phyloP scores from a whole-genome alignment of 2,888 invertebrate genomes.

The Troides aeacus region DNA sequence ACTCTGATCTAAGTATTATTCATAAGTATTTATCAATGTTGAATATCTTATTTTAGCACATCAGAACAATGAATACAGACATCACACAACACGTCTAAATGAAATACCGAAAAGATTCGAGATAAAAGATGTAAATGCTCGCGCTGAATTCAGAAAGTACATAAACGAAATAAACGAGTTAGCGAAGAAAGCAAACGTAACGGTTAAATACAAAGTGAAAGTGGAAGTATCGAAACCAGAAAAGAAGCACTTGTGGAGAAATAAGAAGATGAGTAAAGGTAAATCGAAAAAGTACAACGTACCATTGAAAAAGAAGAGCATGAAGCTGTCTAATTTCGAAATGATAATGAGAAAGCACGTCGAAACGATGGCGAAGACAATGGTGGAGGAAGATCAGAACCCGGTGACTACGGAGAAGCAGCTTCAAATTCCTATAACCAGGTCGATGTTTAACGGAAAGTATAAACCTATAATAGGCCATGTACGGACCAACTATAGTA shows the following conservation, averaged over 20 bases:
- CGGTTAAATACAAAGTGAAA: constrained; percentile 56
- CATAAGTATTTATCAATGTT: no score
- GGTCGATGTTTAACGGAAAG: constrained; percentile 49
- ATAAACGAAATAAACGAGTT: constrained; percentile 51
- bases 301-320: constrained; percentile 65
- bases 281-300: constrained; percentile 64
- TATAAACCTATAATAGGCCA: constrained; percentile 58
- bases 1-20: no score
- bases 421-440: constrained; percentile 40
- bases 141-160: constrained; percentile 51
- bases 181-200: constrained; percentile 51
- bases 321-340: constrained; percentile 68
- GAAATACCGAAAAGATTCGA: constrained; percentile 60
- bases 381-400: constrained; percentile 37
- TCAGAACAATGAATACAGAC: constrained; percentile 37
- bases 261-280: constrained; percentile 39
- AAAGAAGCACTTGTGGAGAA: constrained; percentile 36
- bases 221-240: constrained; percentile 47
- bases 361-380: constrained; percentile 44
- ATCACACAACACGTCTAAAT: constrained; percentile 40
- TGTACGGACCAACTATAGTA: constrained; percentile 54
- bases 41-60: constrained; percentile 32
- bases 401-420: constrained; percentile 43
- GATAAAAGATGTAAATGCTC: constrained; percentile 47
- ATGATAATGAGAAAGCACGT: constrained; percentile 56